Evolutionary conservation across 30 jellyfish, hydroid and myxozoan genomes (phyloP).

Genomic region (Hydractinia symbiolongicarpus): DNA sequence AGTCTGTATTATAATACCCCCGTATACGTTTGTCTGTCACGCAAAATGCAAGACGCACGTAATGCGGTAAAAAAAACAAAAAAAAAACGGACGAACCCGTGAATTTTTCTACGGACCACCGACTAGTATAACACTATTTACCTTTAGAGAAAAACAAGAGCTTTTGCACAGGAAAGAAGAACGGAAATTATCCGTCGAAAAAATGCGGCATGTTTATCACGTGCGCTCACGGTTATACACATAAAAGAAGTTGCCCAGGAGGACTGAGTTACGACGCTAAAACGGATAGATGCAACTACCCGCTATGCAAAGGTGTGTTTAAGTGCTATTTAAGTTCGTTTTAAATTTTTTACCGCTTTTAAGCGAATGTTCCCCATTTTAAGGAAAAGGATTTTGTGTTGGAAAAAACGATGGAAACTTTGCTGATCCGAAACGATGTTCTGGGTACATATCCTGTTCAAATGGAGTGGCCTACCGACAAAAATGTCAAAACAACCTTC

Average conservation of each 20-base stretch:
- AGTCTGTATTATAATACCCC: too few relatives aligned
- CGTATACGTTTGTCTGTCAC: too few relatives aligned
- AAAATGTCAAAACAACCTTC: neutral
- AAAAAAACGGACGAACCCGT: too few relatives aligned
- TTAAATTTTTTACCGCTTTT: neutral
- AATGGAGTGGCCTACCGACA: neutral
- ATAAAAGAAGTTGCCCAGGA: neutral
- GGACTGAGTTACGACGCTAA: neutral
- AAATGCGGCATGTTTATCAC: conserved; percentile 1
- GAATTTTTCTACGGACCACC: too few relatives aligned
- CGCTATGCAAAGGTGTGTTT: neutral
- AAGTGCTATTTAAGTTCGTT: neutral
- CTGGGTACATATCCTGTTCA: neutral
- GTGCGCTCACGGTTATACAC: neutral
- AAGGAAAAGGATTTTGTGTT: conserved; percentile 1
- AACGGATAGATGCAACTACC: neutral
- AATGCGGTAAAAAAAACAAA: too few relatives aligned
- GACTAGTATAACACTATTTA: too few relatives aligned
- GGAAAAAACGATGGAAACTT: conserved; percentile 8
- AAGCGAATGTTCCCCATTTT: neutral
- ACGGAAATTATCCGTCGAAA: neutral
- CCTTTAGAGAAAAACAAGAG: too few relatives aligned
- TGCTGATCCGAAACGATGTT: neutral
- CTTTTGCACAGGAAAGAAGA: too few relatives aligned
- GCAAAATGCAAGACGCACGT: too few relatives aligned